These are phyloP conservation scores for Dreissena polymorpha DNA, from an alignment of 1,140 invertebrate species.

Conservation along the genomic window DNA sequence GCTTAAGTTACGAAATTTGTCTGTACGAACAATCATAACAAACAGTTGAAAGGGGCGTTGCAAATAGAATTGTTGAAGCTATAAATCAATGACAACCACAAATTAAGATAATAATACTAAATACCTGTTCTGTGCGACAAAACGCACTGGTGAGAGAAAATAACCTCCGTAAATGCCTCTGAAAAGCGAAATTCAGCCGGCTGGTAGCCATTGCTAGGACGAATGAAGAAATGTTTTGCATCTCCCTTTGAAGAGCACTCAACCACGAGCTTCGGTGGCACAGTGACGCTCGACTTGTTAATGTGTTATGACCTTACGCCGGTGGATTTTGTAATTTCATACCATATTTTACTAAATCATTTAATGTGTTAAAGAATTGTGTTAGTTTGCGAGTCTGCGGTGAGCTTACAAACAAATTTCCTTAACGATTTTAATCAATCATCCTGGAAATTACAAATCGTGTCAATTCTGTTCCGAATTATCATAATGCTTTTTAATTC, in stretches of 20 bases:
- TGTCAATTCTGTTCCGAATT: too few species aligned
- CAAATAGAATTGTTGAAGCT: too few species aligned
- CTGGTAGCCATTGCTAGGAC: constrained; percentile 22
- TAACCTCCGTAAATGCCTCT: background rate
- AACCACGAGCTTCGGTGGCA: background rate
- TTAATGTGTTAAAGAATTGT: background rate
- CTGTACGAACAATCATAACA: too few species aligned
- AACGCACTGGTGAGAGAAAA: too few species aligned
- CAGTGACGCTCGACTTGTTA: background rate
- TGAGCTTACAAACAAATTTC: background rate
- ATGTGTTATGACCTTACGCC: background rate
- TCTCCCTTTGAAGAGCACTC: background rate
- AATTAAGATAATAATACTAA: too few species aligned
- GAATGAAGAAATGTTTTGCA: background rate
- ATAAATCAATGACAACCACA: too few species aligned
- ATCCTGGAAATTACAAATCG: too few species aligned
- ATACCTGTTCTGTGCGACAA: too few species aligned
- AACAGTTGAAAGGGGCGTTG: too few species aligned
- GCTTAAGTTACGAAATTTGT: too few species aligned
- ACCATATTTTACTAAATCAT: background rate
- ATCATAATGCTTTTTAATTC: too few species aligned
- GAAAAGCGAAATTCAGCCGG: background rate
- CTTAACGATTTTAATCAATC: background rate
- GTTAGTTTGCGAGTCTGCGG: background rate
- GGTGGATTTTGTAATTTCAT: background rate